Evolutionary conservation across 2,797 vertebrate genomes (phyloP).

Genomic region (Eospalax fontanierii): DNA sequence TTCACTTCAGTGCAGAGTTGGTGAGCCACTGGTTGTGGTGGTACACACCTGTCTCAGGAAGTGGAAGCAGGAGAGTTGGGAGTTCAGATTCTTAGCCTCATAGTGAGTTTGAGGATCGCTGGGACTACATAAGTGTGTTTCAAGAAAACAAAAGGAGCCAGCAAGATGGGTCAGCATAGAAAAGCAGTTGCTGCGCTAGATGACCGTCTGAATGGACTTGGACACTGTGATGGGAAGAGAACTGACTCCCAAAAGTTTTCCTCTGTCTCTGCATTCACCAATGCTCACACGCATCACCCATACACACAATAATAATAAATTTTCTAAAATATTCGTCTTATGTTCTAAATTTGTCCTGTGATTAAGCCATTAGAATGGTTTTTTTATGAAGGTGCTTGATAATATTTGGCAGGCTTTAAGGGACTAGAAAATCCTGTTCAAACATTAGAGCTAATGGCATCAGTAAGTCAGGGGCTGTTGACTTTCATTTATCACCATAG

Average conservation of each 20-base stretch:
- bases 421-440: not conserved
- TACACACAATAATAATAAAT: not conserved
- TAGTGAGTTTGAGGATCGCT: not conserved
- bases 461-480: not conserved
- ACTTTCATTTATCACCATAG: not conserved
- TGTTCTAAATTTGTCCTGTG: not conserved
- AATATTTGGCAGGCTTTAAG: slow-evolving; percentile 7
- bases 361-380: not conserved
- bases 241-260: not conserved
- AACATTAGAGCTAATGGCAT: not conserved
- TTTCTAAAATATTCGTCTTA: not conserved
- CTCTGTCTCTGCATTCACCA: too few species aligned
- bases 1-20: slow-evolving; percentile 1
- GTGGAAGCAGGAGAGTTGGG: not conserved
- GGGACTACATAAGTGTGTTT: not conserved
- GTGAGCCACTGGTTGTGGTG: not conserved
- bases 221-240: not conserved
- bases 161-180: not conserved
- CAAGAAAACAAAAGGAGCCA: too few species aligned
- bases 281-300: not conserved
- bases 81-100: not conserved
- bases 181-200: not conserved
- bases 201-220: not conserved
- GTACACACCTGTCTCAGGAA: not conserved
- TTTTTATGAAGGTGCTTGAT: slow-evolving; percentile 27